phyloP scores from a whole-genome alignment of 2,888 invertebrate species.

The Drosophila helvetica region DNA sequence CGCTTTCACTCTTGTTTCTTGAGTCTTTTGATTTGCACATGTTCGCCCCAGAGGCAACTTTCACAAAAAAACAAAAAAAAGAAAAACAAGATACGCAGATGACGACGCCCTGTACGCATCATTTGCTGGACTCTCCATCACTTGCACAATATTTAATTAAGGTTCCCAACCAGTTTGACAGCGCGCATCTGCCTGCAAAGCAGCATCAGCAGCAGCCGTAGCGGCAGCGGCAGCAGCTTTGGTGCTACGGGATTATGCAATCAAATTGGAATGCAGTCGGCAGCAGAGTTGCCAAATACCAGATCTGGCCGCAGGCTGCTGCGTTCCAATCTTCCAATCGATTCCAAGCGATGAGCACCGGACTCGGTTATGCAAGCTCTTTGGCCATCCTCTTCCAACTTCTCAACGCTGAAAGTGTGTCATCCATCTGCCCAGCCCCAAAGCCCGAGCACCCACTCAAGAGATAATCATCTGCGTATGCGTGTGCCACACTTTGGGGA shows the following conservation, averaged over 20 bases:
- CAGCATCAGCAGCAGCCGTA: not conserved
- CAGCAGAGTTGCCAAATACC: conserved; percentile 40
- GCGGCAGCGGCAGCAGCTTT: not conserved
- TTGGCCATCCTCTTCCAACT: not conserved
- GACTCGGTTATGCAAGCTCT: conserved; percentile 17
- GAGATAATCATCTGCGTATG: not conserved
- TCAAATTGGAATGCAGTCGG: conserved; percentile 58
- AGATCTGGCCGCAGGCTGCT: conserved; percentile 12
- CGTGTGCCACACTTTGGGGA: not conserved
- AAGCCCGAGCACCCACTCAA: not conserved
- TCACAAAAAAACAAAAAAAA: conserved; percentile 26
- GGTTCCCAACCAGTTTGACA: conserved; percentile 57
- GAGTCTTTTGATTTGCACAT: conserved; percentile 40
- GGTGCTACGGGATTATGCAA: conserved; percentile 56
- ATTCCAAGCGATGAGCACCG: conserved; percentile 1
- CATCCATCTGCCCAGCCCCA: conserved; percentile 1
- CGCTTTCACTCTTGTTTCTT: conserved; percentile 33
- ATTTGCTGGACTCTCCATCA: not conserved
- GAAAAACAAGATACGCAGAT: conserved; percentile 10
- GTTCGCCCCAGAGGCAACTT: conserved; percentile 25
- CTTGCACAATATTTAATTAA: conserved; percentile 60
- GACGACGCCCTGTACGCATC: conserved; percentile 46
- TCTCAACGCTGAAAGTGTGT: not conserved
- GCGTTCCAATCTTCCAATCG: conserved; percentile 18
- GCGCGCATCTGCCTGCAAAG: conserved; percentile 48